Conservation (phyloP, 2,113 vertebrate genomes). For the Ia io region DNA sequence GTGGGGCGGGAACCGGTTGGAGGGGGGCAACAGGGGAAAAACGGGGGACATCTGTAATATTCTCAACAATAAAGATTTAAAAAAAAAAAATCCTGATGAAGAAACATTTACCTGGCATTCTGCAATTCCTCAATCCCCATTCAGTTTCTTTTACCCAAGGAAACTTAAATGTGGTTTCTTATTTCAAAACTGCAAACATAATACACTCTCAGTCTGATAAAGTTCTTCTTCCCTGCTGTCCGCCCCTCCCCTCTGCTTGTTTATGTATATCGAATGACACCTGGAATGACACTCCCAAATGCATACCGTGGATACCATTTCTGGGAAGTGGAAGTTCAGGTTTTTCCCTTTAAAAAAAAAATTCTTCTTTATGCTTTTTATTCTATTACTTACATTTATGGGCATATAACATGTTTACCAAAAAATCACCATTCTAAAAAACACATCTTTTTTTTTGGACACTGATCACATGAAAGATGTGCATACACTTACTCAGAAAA, state of each 20-base stretch:
- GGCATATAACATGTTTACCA: background rate
- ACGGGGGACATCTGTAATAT: too few relatives aligned
- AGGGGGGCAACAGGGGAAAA: too few relatives aligned
- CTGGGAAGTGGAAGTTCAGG: background rate
- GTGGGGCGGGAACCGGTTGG: too few relatives aligned
- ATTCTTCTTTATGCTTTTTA: background rate
- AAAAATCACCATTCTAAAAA: background rate
- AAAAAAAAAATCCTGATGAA: background rate
- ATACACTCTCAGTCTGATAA: background rate
- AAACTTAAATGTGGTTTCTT: background rate
- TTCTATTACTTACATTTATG: background rate
- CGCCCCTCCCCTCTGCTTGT: background rate
- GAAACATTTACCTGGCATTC: background rate
- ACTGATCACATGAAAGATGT: background rate
- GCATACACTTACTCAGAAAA: background rate
- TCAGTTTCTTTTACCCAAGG: background rate
- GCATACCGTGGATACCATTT: background rate
- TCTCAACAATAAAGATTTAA: too few relatives aligned
- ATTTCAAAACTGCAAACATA: background rate
- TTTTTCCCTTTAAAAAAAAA: background rate
- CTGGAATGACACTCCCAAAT: background rate
- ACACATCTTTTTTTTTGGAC: background rate
- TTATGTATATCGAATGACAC: accelerated
- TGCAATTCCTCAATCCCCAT: background rate
- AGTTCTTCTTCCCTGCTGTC: background rate